phyloP scores from a whole-genome alignment of 2,113 vertebrate genomes.

The Pardalotus punctatus region DNA sequence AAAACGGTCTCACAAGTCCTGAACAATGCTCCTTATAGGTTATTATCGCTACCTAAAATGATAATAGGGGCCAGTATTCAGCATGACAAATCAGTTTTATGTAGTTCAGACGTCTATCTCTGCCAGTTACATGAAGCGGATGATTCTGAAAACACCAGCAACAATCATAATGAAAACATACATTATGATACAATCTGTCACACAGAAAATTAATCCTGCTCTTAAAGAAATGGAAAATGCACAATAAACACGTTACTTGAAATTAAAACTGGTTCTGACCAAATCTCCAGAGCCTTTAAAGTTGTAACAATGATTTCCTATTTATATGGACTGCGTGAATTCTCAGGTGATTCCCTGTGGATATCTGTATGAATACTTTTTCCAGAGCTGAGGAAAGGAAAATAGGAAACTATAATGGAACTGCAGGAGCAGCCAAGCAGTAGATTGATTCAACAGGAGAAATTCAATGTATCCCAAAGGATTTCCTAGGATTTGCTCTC shows the following conservation, averaged over 20 bases:
- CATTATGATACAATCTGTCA: neutral
- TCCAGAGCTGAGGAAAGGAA: constrained; percentile 58
- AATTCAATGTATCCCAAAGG: constrained; percentile 68
- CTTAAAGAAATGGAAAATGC: constrained; percentile 19
- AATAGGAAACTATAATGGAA: constrained; percentile 66
- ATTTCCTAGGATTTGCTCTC: constrained; percentile 61
- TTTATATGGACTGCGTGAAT: constrained; percentile 29
- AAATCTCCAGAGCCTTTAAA: constrained; percentile 33
- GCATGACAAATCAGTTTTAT: constrained; percentile 7
- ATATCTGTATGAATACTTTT: constrained; percentile 36
- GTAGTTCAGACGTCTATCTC: neutral
- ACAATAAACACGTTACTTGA: constrained; percentile 32
- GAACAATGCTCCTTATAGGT: neutral
- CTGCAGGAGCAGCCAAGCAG: constrained; percentile 66
- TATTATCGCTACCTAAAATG: neutral
- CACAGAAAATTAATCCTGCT: constrained; percentile 13
- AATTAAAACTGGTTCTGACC: constrained; percentile 56
- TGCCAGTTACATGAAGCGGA: neutral
- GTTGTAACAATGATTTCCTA: constrained; percentile 24
- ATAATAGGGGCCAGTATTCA: neutral
- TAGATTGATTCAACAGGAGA: constrained; percentile 75
- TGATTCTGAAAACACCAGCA: constrained; percentile 29
- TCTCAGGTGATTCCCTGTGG: constrained; percentile 53
- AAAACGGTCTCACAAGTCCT: neutral
- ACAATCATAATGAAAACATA: neutral